These are phyloP conservation scores for Brachionus angularis DNA, from an alignment of 1,140 invertebrate species.

Conservation along the genomic window DNA sequence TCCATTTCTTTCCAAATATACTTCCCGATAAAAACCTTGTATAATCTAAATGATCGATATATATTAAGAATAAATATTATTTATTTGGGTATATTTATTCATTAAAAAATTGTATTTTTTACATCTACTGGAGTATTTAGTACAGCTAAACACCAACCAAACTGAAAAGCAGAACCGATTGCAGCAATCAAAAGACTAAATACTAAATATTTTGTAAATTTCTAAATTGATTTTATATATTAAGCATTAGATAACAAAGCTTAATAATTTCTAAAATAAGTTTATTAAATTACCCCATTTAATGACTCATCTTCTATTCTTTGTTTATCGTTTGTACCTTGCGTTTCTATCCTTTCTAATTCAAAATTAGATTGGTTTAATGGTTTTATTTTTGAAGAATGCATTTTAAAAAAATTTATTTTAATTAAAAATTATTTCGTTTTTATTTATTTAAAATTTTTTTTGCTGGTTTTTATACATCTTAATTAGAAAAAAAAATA, in stretches of 20 bases:
- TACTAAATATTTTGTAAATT: slow-evolving; percentile 69
- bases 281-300: background rate
- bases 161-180: slow-evolving; percentile 87
- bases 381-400: too few relatives aligned
- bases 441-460: too few relatives aligned
- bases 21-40: slow-evolving; percentile 33
- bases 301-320: too few relatives aligned
- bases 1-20: slow-evolving; percentile 5
- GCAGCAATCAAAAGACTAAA: slow-evolving; percentile 76
- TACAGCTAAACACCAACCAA: slow-evolving; percentile 88
- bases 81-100: background rate
- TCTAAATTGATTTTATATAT: too few relatives aligned
- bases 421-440: too few relatives aligned
- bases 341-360: slow-evolving; percentile 18
- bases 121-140: slow-evolving; percentile 82
- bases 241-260: too few relatives aligned
- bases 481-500: too few relatives aligned
- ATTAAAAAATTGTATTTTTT: slow-evolving; percentile 46
- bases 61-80: background rate
- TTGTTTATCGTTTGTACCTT: background rate
- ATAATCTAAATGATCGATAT: slow-evolving; percentile 1
- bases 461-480: too few relatives aligned
- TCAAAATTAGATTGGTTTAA: too few relatives aligned
- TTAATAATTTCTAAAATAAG: too few relatives aligned
- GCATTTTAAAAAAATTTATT: too few relatives aligned